phyloP scores from a whole-genome alignment of 2,113 vertebrate species.

The Pao palembangensis region DNA sequence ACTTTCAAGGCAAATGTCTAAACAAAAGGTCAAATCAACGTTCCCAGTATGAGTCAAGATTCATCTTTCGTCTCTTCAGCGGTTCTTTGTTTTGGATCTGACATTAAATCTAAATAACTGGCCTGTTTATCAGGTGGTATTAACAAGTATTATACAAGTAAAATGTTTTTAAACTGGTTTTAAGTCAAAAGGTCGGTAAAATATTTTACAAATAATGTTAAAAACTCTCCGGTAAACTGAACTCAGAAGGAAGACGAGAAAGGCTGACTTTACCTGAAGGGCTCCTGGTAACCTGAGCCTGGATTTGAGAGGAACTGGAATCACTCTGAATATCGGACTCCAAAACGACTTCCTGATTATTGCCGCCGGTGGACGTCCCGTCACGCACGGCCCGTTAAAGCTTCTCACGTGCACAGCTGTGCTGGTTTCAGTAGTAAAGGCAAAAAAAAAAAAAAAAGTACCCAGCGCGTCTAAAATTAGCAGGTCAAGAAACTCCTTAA shows the following conservation, averaged over 20 bases:
- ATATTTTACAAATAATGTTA: no score
- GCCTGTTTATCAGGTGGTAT: no score
- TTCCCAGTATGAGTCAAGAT: no score
- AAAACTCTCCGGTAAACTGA: background rate
- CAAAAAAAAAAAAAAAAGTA: conserved; percentile 20
- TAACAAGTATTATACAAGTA: no score
- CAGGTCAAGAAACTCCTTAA: conserved; percentile 16
- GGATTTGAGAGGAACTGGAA: background rate
- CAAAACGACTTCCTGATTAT: conserved; percentile 38
- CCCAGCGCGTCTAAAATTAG: conserved; percentile 26
- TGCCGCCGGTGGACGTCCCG: conserved; percentile 8
- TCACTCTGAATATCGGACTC: conserved; percentile 21
- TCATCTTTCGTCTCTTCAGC: no score
- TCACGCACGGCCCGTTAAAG: background rate
- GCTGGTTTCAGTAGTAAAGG: conserved; percentile 44
- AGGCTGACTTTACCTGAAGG: background rate
- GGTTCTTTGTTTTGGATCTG: no score
- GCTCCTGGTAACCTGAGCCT: background rate
- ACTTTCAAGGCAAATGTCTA: no score
- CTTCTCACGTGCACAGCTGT: background rate
- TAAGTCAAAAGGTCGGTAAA: no score
- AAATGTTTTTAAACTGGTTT: no score
- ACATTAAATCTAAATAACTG: no score
- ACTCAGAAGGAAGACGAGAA: conserved; percentile 18
- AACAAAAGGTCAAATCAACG: no score